Evolutionary conservation across 1,140 invertebrate species (phyloP).

Genomic region (Delia radicum): DNA sequence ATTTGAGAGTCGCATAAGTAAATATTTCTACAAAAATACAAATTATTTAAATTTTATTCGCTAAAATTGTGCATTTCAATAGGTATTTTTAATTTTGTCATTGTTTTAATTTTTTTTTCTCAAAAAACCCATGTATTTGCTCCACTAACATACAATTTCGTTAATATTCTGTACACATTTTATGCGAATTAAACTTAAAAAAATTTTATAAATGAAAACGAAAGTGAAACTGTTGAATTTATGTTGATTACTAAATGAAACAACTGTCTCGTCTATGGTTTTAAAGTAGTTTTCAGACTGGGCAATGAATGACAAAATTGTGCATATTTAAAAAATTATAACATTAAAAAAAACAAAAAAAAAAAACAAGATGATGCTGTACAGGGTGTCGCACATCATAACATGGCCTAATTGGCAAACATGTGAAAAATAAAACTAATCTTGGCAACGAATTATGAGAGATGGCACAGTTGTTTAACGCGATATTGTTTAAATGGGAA

Average conservation of each 20-base stretch:
- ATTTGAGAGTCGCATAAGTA: background rate
- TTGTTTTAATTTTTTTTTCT: too few relatives aligned
- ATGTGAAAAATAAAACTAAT: too few relatives aligned
- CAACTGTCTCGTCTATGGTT: background rate
- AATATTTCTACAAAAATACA: too few relatives aligned
- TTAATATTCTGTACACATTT: background rate
- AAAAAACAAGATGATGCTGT: background rate
- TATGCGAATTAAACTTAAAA: background rate
- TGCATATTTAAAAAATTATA: background rate
- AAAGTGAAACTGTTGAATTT: conserved; percentile 21
- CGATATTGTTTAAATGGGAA: too few relatives aligned
- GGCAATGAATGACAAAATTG: background rate
- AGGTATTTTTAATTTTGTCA: background rate
- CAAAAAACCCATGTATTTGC: too few relatives aligned
- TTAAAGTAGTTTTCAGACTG: conserved; percentile 8
- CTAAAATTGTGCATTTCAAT: background rate
- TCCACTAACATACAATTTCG: background rate
- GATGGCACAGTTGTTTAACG: too few relatives aligned
- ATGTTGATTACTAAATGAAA: conserved; percentile 11
- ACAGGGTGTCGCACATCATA: background rate
- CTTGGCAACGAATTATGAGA: too few relatives aligned
- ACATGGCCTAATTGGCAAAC: too few relatives aligned
- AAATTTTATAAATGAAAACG: background rate
- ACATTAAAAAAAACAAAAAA: too few relatives aligned
- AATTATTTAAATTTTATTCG: background rate